Evolutionary conservation across 2,113 vertebrate species (phyloP).

Genomic region (Martes martes): DNA sequence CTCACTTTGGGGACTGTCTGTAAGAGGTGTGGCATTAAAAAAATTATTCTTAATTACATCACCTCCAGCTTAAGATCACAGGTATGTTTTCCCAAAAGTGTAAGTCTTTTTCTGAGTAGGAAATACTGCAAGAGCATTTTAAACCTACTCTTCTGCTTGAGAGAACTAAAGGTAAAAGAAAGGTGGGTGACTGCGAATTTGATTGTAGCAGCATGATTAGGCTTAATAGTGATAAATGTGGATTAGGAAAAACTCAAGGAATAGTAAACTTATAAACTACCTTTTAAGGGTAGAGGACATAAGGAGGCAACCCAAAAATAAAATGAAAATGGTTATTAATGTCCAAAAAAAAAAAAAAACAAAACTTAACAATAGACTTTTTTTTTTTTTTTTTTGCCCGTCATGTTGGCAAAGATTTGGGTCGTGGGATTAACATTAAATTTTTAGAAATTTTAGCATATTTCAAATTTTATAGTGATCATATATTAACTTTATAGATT

Average conservation of each 20-base stretch:
- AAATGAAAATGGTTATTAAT: background rate
- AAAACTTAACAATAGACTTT: background rate
- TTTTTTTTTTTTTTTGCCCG: background rate
- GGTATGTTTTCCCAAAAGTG: background rate
- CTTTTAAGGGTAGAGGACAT: background rate
- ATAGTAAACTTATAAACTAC: background rate
- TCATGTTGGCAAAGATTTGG: background rate
- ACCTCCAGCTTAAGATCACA: background rate
- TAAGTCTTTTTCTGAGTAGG: background rate
- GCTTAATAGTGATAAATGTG: background rate
- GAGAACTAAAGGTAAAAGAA: conserved; percentile 38
- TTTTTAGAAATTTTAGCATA: background rate
- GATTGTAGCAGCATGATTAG: background rate
- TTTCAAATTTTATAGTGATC: background rate
- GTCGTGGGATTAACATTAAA: background rate
- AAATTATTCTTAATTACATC: background rate
- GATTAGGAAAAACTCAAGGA: background rate
- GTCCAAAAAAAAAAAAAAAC: background rate
- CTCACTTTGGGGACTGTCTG: conserved; percentile 34
- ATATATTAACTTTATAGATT: background rate
- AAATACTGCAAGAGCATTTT: background rate
- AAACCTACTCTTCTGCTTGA: background rate
- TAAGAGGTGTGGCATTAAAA: background rate
- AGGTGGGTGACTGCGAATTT: background rate
- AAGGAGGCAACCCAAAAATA: background rate